These are phyloP conservation scores for Halocynthia aurantium DNA, from an alignment of 23 tunicate genomes.

Conservation along the genomic window DNA sequence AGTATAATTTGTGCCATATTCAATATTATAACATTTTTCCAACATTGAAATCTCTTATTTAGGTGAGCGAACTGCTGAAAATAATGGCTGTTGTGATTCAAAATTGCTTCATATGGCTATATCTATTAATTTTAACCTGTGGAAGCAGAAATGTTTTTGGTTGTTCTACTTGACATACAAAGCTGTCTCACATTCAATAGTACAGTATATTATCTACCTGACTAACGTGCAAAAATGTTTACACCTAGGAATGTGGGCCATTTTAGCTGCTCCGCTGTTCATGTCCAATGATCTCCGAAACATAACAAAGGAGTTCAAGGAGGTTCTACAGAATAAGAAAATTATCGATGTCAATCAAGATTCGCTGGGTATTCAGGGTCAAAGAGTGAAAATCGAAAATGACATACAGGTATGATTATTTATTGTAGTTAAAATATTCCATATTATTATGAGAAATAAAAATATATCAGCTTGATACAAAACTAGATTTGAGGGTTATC, in stretches of 20 bases:
- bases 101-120: background rate
- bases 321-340: slow-evolving; percentile 45
- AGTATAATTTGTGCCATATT: too few species aligned
- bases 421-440: background rate
- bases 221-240: too few species aligned
- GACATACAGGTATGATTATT: slow-evolving; percentile 47
- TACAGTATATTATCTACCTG: too few species aligned
- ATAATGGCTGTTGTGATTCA: background rate
- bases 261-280: slow-evolving; percentile 85
- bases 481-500: too few species aligned
- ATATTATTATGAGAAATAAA: background rate
- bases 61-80: background rate
- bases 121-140: background rate
- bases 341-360: slow-evolving; percentile 82
- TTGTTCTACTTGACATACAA: background rate
- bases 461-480: background rate
- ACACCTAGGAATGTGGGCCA: slow-evolving; percentile 88
- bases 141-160: background rate
- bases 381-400: slow-evolving; percentile 36
- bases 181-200: background rate
- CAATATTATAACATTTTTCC: too few species aligned
- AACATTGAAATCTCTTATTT: too few species aligned
- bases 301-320: slow-evolving; percentile 8
- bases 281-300: slow-evolving; percentile 67
- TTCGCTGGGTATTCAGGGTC: slow-evolving; percentile 79